phyloP scores from a whole-genome alignment of 2,888 invertebrate species.

The Drosophila buzzatii region DNA sequence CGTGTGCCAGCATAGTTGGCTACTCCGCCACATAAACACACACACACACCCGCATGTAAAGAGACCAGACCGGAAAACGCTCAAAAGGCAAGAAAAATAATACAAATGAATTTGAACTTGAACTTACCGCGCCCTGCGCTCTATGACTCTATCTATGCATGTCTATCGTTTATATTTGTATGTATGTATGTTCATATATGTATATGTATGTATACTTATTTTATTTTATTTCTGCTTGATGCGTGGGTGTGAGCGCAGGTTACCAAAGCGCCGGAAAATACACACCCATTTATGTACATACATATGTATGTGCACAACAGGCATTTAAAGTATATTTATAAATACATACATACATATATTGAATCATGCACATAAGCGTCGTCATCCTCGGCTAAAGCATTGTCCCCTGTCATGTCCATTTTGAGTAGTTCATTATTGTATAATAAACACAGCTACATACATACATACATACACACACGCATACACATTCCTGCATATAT shows the following conservation, averaged over 20 bases:
- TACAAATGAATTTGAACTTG: constrained; percentile 77
- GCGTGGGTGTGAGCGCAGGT: constrained; percentile 33
- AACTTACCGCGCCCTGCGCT: constrained; percentile 67
- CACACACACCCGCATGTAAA: constrained; percentile 7
- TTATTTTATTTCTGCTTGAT: constrained; percentile 1
- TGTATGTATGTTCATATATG: not conserved
- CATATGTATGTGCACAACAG: constrained; percentile 14
- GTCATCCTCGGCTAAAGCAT: constrained; percentile 36
- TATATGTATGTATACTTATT: not conserved
- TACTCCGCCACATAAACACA: constrained; percentile 15
- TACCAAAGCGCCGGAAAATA: constrained; percentile 48
- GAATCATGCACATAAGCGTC: constrained; percentile 27
- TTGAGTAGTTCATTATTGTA: constrained; percentile 40
- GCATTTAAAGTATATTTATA: not conserved
- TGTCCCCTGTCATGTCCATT: constrained; percentile 39
- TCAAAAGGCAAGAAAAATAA: constrained; percentile 47
- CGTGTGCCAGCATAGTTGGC: constrained; percentile 11
- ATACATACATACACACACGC: not conserved
- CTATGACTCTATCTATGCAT: constrained; percentile 11
- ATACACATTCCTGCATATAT: constrained; percentile 7
- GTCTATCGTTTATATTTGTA: constrained; percentile 2
- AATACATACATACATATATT: constrained; percentile 11
- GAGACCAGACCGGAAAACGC: constrained; percentile 59
- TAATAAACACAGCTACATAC: constrained; percentile 9
- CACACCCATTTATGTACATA: constrained; percentile 44